phyloP scores from a whole-genome alignment of 2,797 vertebrate genomes.

The Craterocephalus amniculus region DNA sequence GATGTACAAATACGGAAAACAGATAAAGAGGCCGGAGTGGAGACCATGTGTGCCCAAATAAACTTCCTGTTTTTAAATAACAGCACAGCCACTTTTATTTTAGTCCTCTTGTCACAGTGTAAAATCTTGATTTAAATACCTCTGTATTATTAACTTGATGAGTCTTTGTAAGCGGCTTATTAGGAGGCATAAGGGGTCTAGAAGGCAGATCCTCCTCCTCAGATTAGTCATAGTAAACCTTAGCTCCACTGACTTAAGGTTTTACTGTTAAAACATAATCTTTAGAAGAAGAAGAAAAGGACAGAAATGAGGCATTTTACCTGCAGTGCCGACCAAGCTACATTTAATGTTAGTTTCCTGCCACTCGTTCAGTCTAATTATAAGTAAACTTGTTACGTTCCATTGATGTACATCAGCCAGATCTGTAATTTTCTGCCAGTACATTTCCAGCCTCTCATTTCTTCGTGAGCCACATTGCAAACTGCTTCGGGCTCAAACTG shows the following conservation, averaged over 20 bases:
- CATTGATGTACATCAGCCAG: background rate
- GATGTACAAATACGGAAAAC: background rate
- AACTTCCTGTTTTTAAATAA: background rate
- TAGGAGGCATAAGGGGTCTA: background rate
- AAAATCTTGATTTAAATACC: background rate
- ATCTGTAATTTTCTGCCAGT: background rate
- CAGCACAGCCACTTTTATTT: background rate
- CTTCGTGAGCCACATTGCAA: background rate
- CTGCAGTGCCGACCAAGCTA: background rate
- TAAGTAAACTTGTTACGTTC: background rate
- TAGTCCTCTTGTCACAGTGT: background rate
- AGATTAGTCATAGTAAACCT: conserved; percentile 36
- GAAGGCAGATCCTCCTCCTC: conserved; percentile 28
- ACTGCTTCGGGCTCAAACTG: conserved; percentile 16
- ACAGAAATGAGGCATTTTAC: background rate
- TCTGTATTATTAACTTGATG: conserved; percentile 23
- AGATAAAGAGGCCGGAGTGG: background rate
- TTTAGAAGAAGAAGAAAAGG: conserved; percentile 1
- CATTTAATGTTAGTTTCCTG: background rate
- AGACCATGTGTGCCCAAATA: background rate
- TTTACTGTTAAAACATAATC: background rate
- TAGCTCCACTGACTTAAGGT: conserved; percentile 17
- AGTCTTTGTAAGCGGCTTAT: conserved; percentile 49
- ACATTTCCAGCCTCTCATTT: background rate
- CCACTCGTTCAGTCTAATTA: background rate